phyloP scores from a whole-genome alignment of 2,888 invertebrate species.

The Andricus quercusramuli region DNA sequence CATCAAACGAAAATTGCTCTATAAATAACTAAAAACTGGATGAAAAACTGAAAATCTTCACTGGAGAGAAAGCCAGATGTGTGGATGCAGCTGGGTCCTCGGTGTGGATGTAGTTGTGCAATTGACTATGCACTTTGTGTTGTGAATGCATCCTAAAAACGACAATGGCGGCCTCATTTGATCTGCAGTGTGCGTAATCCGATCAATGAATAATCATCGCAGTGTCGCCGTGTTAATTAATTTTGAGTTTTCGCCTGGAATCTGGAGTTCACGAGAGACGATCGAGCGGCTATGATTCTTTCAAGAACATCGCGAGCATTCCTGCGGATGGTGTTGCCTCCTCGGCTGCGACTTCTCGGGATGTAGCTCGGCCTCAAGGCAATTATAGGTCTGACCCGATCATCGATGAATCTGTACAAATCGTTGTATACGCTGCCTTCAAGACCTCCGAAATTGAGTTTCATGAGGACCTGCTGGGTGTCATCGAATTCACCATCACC shows the following conservation, averaged over 20 bases:
- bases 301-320: constrained; percentile 30
- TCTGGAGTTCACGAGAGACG: constrained; percentile 30
- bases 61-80: too few species aligned
- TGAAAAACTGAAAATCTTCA: too few species aligned
- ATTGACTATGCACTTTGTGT: too few species aligned
- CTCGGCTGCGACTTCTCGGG: constrained; percentile 38
- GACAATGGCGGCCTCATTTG: constrained; percentile 25
- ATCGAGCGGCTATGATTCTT: constrained; percentile 41
- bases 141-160: constrained; percentile 17
- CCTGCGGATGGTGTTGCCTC: constrained; percentile 31
- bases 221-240: constrained; percentile 30
- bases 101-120: too few species aligned
- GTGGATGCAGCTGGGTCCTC: too few species aligned
- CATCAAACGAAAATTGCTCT: too few species aligned
- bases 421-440: constrained; percentile 18
- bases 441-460: constrained; percentile 22
- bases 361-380: constrained; percentile 39
- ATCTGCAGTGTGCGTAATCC: constrained; percentile 30
- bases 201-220: constrained; percentile 29
- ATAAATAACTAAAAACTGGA: too few species aligned
- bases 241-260: constrained; percentile 9
- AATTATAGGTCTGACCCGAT: constrained; percentile 4
- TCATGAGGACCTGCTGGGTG: constrained; percentile 17
- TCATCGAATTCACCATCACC: constrained; percentile 18
- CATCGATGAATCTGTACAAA: constrained; percentile 43